phyloP scores from a whole-genome alignment of 1,140 invertebrate genomes.

The Neodiprion virginianus region DNA sequence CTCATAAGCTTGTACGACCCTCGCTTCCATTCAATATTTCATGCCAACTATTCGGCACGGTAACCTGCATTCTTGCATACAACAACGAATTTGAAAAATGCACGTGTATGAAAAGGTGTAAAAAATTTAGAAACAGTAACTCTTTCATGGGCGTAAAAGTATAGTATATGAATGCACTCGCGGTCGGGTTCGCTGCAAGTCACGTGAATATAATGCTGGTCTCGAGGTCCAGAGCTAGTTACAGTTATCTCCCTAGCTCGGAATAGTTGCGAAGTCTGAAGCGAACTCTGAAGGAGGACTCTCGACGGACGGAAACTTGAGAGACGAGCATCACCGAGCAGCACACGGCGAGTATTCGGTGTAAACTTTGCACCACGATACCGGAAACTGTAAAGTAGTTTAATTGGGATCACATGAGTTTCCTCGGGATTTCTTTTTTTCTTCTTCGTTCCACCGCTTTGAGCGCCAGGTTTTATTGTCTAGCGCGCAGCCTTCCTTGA shows the following conservation, averaged over 20 bases:
- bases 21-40: no score
- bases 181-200: background rate
- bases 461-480: no score
- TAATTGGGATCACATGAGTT: background rate
- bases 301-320: slow-evolving; percentile 1
- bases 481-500: no score
- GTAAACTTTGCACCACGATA: background rate
- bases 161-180: no score
- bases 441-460: background rate
- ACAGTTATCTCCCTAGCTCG: background rate
- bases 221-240: background rate
- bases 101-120: no score
- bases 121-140: no score
- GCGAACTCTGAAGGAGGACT: background rate
- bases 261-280: background rate
- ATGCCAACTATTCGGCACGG: no score
- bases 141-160: no score
- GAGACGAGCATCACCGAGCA: background rate
- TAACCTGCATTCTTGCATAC: no score
- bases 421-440: background rate
- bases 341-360: background rate
- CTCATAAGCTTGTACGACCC: no score
- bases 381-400: background rate
- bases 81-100: no score
- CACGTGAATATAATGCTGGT: background rate